Evolutionary conservation across 2,113 vertebrate genomes (phyloP), one percentile per base, ranked within the genome.

Genomic region (Mesocricetus auratus): DNA sequence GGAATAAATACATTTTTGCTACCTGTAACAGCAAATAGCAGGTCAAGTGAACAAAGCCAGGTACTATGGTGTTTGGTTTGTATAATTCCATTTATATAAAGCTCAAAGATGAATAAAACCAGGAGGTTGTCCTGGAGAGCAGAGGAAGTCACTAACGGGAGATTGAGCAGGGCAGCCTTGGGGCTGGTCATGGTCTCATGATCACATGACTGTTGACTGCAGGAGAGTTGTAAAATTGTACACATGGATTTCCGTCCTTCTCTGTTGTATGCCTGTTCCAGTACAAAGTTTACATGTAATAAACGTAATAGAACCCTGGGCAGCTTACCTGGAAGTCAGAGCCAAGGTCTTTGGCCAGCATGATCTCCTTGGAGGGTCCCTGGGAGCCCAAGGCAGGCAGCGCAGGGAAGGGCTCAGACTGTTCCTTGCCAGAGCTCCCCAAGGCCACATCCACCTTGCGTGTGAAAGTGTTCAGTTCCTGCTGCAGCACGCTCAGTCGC

Each of bases 381-480:
- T 98, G 98, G 96, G 96, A 98, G 62, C 98, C 73, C 3, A 98
- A 93, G 94, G 96, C 12, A 3, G 98, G 97, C 68, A 97, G 89
- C 7, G 98, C 97, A 0, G 98, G 96, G 21, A 98, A 98, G 1
- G 98, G 98, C 86, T 99, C 99, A 0, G 93, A 94, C 89, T 98
- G 98, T 95, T 99, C 99, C 97, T 98, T 99, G 97, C 91, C 96
- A 7, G 98, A 53, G 16, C 98, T 86, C 0, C 98, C 98, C 1
- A 99, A 98, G 60, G 90, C 95, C 0, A 36, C 50, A 68, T 99
- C 99, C 0, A 99, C 99, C 96, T 98, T 99, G 97, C 99, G 99
- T 24, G 99, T 98, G 45, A 99, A 99, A 97, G 98, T 98, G 91
- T 99, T 99, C 58, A 99, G 98, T 97, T 99, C 99, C 91, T 98